phyloP scores from a whole-genome alignment of 2,113 vertebrate species.

The Serilophus lunatus region DNA sequence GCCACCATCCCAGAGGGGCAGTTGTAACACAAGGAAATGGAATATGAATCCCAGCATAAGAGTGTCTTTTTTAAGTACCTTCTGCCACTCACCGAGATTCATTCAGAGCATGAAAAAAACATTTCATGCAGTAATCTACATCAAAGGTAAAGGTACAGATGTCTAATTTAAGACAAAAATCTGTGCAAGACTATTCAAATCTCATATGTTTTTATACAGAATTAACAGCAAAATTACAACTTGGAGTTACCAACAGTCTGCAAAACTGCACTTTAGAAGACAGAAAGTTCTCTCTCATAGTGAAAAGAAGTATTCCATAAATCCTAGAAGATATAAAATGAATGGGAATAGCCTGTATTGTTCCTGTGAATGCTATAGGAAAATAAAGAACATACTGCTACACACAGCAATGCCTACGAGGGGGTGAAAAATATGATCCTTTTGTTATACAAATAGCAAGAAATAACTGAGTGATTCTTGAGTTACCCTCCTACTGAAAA shows the following conservation, averaged over 20 bases:
- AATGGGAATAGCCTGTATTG: neutral
- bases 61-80: neutral
- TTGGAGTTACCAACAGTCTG: neutral
- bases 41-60: neutral
- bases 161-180: neutral
- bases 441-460: neutral
- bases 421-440: accelerated
- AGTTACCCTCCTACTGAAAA: neutral
- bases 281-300: neutral
- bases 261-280: neutral
- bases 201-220: neutral
- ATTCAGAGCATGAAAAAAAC: neutral
- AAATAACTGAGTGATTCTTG: neutral
- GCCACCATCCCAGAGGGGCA: neutral
- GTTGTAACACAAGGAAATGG: neutral
- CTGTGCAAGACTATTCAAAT: neutral
- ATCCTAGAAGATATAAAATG: neutral
- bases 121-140: neutral
- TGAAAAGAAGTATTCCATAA: neutral
- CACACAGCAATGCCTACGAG: neutral
- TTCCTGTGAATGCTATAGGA: neutral
- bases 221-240: neutral
- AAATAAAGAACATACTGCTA: neutral
- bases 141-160: neutral
- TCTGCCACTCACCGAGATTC: neutral